Conservation (phyloP, 2,888 invertebrate species). For the Labia minor region DNA sequence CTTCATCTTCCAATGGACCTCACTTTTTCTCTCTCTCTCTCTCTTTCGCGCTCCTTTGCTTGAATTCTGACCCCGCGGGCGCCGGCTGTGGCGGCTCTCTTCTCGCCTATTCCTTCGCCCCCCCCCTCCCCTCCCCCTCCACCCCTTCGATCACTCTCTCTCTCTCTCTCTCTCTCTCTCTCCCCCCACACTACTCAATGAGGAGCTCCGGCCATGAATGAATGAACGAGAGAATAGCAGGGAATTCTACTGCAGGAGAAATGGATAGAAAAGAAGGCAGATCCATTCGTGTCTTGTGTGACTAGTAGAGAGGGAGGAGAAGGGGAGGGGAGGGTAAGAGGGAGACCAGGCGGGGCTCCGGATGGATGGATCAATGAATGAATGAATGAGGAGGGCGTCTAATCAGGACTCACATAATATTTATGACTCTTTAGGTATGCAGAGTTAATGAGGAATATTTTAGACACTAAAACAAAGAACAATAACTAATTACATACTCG, state of each 20-base stretch:
- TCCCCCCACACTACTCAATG: too few species aligned
- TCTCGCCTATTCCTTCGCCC: neutral
- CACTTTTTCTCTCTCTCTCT: neutral
- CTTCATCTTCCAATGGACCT: neutral
- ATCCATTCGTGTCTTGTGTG: slow-evolving; percentile 24
- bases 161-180: too few species aligned
- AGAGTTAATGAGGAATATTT: too few species aligned
- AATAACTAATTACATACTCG: too few species aligned
- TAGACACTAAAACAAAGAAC: too few species aligned
- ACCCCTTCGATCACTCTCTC: neutral
- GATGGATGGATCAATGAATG: slow-evolving; percentile 29
- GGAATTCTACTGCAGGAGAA: slow-evolving; percentile 13
- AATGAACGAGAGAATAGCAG: neutral
- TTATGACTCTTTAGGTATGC: too few species aligned
- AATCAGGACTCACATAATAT: too few species aligned
- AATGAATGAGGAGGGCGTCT: neutral
- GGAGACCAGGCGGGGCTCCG: slow-evolving; percentile 27
- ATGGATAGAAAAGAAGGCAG: slow-evolving; percentile 22
- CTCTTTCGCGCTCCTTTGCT: neutral
- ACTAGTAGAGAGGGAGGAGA: slow-evolving; percentile 22
- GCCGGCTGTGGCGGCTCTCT: neutral
- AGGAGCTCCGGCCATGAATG: neutral
- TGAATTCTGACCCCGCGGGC: slow-evolving; percentile 3
- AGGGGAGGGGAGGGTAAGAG: slow-evolving; percentile 21
- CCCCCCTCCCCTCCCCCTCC: neutral